Conservation (phyloP, 1,140 invertebrate species). For the Sipha flava region DNA sequence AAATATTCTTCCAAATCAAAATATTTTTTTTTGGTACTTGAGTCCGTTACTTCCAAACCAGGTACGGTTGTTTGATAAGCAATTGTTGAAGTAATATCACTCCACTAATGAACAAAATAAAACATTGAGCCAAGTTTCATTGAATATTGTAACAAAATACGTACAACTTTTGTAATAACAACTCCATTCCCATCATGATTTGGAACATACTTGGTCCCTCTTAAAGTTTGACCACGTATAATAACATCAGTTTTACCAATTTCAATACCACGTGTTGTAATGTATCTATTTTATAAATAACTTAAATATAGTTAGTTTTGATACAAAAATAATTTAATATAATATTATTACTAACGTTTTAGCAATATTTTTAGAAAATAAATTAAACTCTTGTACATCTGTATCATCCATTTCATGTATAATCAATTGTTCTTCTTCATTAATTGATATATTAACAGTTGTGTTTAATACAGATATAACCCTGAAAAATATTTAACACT, state of each 20-base stretch:
- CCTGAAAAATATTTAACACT: slow-evolving; percentile 41
- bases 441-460: slow-evolving; percentile 20
- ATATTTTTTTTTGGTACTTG: not conserved
- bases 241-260: slow-evolving; percentile 61
- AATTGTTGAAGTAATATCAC: slow-evolving; percentile 20
- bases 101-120: slow-evolving; percentile 32
- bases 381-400: slow-evolving; percentile 44
- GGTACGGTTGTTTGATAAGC: slow-evolving; percentile 59
- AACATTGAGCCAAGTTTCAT: too few relatives aligned
- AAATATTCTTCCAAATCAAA: slow-evolving; percentile 63
- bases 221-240: slow-evolving; percentile 62
- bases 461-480: slow-evolving; percentile 51
- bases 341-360: slow-evolving; percentile 45
- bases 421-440: slow-evolving; percentile 38
- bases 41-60: slow-evolving; percentile 47
- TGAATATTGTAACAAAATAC: too few relatives aligned
- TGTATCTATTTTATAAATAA: slow-evolving; percentile 44
- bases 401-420: slow-evolving; percentile 44
- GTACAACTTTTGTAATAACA: not conserved
- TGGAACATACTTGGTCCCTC: slow-evolving; percentile 55
- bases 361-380: slow-evolving; percentile 44
- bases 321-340: slow-evolving; percentile 23
- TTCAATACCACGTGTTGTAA: slow-evolving; percentile 53
- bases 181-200: slow-evolving; percentile 40
- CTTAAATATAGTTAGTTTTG: not conserved